Percentiles rank a stretch among this genome's conserved stretches.
Conservation (phyloP, 2,888 invertebrate genomes). For the Hypercompe scribonia region DNA sequence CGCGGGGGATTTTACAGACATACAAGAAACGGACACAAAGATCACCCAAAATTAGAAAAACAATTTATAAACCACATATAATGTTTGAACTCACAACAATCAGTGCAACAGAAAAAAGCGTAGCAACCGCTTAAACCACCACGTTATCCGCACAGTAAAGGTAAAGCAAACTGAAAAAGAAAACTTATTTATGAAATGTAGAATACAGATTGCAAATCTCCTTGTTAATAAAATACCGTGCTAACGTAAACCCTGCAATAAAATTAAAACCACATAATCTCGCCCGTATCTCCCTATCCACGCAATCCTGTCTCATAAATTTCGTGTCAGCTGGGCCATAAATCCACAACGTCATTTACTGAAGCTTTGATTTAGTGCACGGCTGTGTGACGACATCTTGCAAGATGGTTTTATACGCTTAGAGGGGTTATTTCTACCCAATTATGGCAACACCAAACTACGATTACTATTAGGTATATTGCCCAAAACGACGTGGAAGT, state of each 20-base stretch:
- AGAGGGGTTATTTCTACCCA: neutral
- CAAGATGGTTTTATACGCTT: conserved; percentile 1
- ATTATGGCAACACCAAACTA: neutral
- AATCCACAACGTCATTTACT: conserved; percentile 16
- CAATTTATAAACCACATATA: no score
- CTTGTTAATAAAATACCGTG: neutral
- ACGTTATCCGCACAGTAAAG: no score
- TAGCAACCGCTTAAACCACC: no score
- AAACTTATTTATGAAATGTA: neutral
- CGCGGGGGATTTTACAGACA: no score
- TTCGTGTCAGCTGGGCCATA: conserved; percentile 14
- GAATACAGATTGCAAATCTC: neutral
- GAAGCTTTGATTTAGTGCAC: conserved; percentile 20
- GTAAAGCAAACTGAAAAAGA: neutral
- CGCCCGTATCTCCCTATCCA: neutral
- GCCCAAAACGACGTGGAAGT: neutral
- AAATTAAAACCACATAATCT: conserved; percentile 3
- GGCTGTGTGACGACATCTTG: conserved; percentile 9
- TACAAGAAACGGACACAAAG: no score
- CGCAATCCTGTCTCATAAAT: conserved; percentile 18
- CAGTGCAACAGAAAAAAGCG: no score
- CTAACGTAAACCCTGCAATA: neutral
- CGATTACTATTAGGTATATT: neutral
- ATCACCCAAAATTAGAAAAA: no score
- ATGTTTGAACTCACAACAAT: no score